Conservation (phyloP, 2,113 vertebrate genomes). For the Gambusia affinis region DNA sequence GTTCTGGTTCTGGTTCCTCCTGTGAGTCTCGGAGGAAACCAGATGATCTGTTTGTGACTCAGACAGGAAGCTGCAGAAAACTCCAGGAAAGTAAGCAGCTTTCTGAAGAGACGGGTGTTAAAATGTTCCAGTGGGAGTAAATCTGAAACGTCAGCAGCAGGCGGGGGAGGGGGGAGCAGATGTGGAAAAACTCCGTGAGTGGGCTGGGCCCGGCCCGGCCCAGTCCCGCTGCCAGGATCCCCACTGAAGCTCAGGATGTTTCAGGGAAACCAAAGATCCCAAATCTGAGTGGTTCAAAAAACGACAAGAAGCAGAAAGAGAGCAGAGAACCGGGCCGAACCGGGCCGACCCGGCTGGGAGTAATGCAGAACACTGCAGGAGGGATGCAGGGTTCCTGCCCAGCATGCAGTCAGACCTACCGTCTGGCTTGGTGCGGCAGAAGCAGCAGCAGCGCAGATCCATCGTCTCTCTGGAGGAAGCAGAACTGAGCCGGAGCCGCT, state of each 20-base stretch:
- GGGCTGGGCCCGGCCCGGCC: slow-evolving; percentile 64
- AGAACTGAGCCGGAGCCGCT: slow-evolving; percentile 64
- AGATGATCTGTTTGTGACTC: too few relatives aligned
- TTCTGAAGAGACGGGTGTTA: background rate
- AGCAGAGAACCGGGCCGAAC: too few relatives aligned
- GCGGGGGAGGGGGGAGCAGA: slow-evolving; percentile 18
- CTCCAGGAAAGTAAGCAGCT: too few relatives aligned
- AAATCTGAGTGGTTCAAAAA: too few relatives aligned
- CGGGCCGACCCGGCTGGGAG: too few relatives aligned
- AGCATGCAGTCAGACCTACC: slow-evolving; percentile 60
- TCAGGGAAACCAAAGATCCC: background rate
- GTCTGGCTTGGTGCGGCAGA: slow-evolving; percentile 43
- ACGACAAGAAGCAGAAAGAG: too few relatives aligned
- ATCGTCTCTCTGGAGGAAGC: slow-evolving; percentile 65
- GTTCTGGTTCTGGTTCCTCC: background rate
- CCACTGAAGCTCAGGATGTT: slow-evolving; percentile 13
- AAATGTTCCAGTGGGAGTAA: slow-evolving; percentile 19
- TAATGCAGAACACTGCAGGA: slow-evolving; percentile 1
- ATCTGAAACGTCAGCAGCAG: slow-evolving; percentile 3
- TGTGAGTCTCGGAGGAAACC: too few relatives aligned
- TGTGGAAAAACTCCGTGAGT: slow-evolving; percentile 50
- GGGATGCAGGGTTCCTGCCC: slow-evolving; percentile 2
- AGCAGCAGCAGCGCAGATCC: slow-evolving; percentile 80
- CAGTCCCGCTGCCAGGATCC: slow-evolving; percentile 56
- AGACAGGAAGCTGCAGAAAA: background rate